Conservation (phyloP, 2,888 invertebrate genomes). For the Trichopria drosophilae region DNA sequence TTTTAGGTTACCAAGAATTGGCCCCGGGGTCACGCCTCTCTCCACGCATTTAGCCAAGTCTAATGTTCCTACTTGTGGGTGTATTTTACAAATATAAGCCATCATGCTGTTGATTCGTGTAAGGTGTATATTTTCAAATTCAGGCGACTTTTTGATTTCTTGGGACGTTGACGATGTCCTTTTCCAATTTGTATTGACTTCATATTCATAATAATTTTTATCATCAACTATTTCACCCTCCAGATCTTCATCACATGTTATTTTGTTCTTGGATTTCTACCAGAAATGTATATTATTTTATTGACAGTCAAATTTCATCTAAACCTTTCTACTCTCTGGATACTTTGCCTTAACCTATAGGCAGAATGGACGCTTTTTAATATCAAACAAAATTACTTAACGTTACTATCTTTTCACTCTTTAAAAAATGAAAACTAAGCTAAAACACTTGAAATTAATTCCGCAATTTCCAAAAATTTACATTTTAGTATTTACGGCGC, state of each 20-base stretch:
- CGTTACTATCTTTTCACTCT: too few relatives aligned
- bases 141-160: constrained; percentile 21
- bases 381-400: too few relatives aligned
- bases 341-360: too few relatives aligned
- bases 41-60: constrained; percentile 79
- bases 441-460: too few relatives aligned
- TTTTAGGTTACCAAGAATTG: constrained; percentile 82
- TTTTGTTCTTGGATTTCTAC: too few relatives aligned
- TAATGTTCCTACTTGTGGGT: constrained; percentile 73
- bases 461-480: too few relatives aligned
- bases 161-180: constrained; percentile 29
- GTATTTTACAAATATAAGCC: constrained; percentile 68
- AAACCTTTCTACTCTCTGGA: too few relatives aligned
- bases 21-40: constrained; percentile 80
- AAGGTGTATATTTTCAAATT: constrained; percentile 33
- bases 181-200: constrained; percentile 54
- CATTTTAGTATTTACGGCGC: too few relatives aligned
- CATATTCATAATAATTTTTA: constrained; percentile 70
- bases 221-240: constrained; percentile 59
- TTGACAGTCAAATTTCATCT: too few relatives aligned
- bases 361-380: too few relatives aligned
- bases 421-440: too few relatives aligned
- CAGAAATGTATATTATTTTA: too few relatives aligned
- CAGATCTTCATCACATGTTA: constrained; percentile 31
- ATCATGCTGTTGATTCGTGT: constrained; percentile 57